Evolutionary conservation across 2,888 invertebrate species (phyloP).

Genomic region (Oithona nana): DNA sequence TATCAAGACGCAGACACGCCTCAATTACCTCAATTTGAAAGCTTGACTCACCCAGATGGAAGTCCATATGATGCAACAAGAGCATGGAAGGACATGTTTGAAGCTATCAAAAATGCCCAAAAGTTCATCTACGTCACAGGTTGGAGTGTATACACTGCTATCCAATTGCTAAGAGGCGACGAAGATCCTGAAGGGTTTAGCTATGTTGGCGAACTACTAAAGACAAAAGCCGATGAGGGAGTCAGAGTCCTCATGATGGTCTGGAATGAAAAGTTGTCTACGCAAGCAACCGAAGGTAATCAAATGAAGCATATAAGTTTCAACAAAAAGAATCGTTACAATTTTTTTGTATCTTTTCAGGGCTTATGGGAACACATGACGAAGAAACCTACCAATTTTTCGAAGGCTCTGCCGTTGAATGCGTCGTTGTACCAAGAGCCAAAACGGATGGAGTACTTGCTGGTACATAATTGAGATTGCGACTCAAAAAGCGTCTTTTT

Average conservation of each 20-base stretch:
- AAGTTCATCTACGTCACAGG: constrained; percentile 21
- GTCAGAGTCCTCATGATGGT: constrained; percentile 21
- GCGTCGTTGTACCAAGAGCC: constrained; percentile 20
- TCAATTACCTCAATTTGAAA: constrained; percentile 19
- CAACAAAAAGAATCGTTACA: no score
- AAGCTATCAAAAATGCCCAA: constrained; percentile 19
- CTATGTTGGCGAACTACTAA: constrained; percentile 20
- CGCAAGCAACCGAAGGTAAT: constrained; percentile 20
- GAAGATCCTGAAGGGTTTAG: constrained; percentile 18
- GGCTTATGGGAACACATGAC: constrained; percentile 22
- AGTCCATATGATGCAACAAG: constrained; percentile 19
- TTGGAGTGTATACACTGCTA: constrained; percentile 20
- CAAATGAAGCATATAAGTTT: no score
- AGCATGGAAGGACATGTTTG: constrained; percentile 20
- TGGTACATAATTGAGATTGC: no score
- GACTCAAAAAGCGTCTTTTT: no score
- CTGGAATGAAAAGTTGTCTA: constrained; percentile 21
- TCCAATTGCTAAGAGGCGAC: constrained; percentile 19
- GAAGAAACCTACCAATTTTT: constrained; percentile 21
- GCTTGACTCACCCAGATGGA: constrained; percentile 18
- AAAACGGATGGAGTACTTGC: constrained; percentile 17
- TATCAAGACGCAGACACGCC: constrained; percentile 22
- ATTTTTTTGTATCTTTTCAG: no score
- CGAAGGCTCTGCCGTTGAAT: constrained; percentile 20
- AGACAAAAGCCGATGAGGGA: constrained; percentile 20